Evolutionary conservation across 1,140 invertebrate species (phyloP), one percentile per base, ranked within the genome.

Genomic region (Popillia japonica): DNA sequence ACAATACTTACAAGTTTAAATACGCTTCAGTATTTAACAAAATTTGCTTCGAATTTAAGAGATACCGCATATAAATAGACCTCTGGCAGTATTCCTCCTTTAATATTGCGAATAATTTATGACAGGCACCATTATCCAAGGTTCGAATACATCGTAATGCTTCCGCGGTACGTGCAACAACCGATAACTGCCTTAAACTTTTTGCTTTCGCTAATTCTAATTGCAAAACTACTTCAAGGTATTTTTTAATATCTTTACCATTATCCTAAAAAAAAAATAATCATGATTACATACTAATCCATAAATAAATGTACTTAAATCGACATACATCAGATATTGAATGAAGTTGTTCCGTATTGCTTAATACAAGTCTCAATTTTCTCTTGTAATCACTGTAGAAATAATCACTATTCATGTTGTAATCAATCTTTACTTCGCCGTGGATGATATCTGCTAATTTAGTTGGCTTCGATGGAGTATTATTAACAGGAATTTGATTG

Each of bases 341-440:
- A 17, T 40, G 41, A 68, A 55, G 59, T 40, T 77, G 61, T 64
- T 68, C 76, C 2, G 82, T 80, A 79, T 85, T 83, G 79, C 96
- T 96, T 4, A 99, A 89, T 40, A 99, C 97, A 78, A 96, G 90
- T 55, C 98, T 90, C 44, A 99, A 88, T 86, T 99, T 98, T 79
- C 95, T 92, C 87, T 99, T 98, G 41, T 97, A 95, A 87, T 96
- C 95, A 74, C 91, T 88, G 84, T 98, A 97, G 23, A 92, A 90
- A 74, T 88, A 93, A 2, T 89, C 90, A 7, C 85, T 82, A 80
- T 93, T 92, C 1, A 93, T 83, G 61, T 88, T 88, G 0, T 90
- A 89, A 86, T 94, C 92, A 78, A 76, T 48, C 27, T 76, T 76
- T 59, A 76, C 40, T 20, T 76, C 44, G 92, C 92, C 34, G 89